Evolutionary conservation across 2,113 vertebrate genomes (phyloP).

Genomic region (Malurus alboscapulatus): DNA sequence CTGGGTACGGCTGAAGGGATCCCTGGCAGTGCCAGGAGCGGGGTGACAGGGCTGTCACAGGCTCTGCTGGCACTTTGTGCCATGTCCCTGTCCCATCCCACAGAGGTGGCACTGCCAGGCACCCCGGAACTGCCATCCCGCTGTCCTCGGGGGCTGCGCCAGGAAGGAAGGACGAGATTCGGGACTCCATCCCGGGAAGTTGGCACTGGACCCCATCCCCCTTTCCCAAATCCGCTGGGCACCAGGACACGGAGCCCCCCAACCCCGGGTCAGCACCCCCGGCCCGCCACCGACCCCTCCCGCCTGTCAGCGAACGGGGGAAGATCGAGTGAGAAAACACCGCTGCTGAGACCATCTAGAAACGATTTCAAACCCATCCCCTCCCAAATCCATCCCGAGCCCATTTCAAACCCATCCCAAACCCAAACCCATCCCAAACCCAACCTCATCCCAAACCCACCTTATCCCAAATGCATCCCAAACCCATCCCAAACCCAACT

Average conservation of each 20-base stretch:
- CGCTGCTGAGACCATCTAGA: not conserved
- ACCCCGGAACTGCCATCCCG: not conserved
- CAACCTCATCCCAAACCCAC: not conserved
- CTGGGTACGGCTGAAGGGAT: not conserved
- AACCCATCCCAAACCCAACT: not conserved
- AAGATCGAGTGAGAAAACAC: not conserved
- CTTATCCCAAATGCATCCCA: no score
- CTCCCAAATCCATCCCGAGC: not conserved
- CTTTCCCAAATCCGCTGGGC: not conserved
- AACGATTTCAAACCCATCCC: no score
- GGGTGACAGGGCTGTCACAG: not conserved
- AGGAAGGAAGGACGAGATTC: not conserved
- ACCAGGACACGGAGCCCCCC: not conserved
- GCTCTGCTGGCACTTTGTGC: not conserved
- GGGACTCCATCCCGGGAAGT: not conserved
- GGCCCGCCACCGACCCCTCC: not conserved
- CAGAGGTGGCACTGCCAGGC: not conserved
- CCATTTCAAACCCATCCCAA: not conserved
- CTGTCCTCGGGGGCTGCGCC: not conserved
- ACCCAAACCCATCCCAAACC: no score
- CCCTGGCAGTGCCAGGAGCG: not conserved
- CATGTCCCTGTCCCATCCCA: fast-evolving
- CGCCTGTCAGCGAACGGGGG: not conserved
- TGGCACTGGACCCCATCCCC: fast-evolving
- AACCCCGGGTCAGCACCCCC: not conserved